A percentile compares a stretch with the other conserved stretches of the same genome.
These are phyloP conservation scores for Psix sp. DNA, from an alignment of 1,140 invertebrate species.

Conservation along the genomic window DNA sequence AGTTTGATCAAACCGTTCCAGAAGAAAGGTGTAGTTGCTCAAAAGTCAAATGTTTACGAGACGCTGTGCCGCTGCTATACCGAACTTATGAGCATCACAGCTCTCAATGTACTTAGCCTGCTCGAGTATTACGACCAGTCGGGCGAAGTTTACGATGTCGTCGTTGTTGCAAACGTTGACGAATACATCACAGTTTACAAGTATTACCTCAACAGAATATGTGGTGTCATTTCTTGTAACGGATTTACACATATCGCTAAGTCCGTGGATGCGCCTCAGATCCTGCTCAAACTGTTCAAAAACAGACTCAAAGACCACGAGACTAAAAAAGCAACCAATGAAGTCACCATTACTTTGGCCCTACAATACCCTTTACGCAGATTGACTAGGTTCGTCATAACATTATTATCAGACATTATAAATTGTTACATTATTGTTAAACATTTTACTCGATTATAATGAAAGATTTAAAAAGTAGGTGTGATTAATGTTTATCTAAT, in stretches of 20 bases:
- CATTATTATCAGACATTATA: no score
- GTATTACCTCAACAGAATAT: conserved; percentile 84
- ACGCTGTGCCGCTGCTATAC: conserved; percentile 81
- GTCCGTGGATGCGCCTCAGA: conserved; percentile 79
- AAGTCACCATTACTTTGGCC: conserved; percentile 79
- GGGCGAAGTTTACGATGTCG: conserved; percentile 80
- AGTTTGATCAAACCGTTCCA: conserved; percentile 79
- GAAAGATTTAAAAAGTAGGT: no score
- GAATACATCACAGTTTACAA: conserved; percentile 85
- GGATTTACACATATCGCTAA: conserved; percentile 83
- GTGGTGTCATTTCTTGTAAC: conserved; percentile 85
- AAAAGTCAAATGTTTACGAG: conserved; percentile 81
- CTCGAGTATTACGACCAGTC: conserved; percentile 82
- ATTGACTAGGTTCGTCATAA: conserved; percentile 77
- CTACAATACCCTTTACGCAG: conserved; percentile 80
- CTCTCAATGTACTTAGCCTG: conserved; percentile 82
- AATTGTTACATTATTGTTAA: no score
- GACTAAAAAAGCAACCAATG: conserved; percentile 79
- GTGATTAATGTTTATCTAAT: no score
- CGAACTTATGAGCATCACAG: conserved; percentile 83
- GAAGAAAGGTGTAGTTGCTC: conserved; percentile 74
- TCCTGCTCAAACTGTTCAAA: conserved; percentile 80
- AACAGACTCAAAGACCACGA: conserved; percentile 76
- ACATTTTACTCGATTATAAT: no score
- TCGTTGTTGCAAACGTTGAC: conserved; percentile 83